Evolutionary conservation across 2,888 invertebrate species (phyloP).

Genomic region (Plemyria rubiginata): DNA sequence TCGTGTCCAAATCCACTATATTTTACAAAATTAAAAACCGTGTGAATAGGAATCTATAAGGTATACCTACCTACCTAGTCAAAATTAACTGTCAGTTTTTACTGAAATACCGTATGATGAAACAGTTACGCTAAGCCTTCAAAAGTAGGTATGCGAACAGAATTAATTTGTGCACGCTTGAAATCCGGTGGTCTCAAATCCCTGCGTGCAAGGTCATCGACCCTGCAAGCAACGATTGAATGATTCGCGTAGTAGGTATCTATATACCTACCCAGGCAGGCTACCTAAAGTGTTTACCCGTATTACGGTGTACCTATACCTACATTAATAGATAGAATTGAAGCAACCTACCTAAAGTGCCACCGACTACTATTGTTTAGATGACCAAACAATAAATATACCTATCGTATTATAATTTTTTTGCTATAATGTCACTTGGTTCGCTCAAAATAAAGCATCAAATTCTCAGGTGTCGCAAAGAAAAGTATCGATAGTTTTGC

Average conservation of each 20-base stretch:
- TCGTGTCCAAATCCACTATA: no score
- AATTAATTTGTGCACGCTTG: constrained; percentile 27
- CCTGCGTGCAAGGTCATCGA: constrained; percentile 20
- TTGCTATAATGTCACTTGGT: no score
- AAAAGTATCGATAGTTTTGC: not conserved
- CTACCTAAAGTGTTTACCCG: not conserved
- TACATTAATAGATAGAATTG: no score
- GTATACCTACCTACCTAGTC: no score
- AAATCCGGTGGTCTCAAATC: constrained; percentile 14
- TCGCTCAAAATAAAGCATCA: no score
- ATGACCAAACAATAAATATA: no score
- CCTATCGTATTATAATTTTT: no score
- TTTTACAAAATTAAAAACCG: no score
- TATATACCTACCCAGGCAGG: not conserved
- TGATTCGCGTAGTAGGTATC: constrained; percentile 1
- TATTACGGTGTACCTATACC: not conserved
- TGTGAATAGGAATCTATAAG: no score
- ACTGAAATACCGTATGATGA: not conserved
- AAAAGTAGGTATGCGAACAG: constrained; percentile 11
- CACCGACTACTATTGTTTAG: no score
- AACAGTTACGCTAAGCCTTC: constrained; percentile 28
- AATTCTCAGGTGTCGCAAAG: no score
- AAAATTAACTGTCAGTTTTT: not conserved
- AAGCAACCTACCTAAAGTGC: no score
- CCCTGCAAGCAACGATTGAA: constrained; percentile 13